These are phyloP conservation scores for Chondrosia reniformis DNA, from an alignment of 37 sponge, comb jelly and placozoan species.

Conservation along the genomic window DNA sequence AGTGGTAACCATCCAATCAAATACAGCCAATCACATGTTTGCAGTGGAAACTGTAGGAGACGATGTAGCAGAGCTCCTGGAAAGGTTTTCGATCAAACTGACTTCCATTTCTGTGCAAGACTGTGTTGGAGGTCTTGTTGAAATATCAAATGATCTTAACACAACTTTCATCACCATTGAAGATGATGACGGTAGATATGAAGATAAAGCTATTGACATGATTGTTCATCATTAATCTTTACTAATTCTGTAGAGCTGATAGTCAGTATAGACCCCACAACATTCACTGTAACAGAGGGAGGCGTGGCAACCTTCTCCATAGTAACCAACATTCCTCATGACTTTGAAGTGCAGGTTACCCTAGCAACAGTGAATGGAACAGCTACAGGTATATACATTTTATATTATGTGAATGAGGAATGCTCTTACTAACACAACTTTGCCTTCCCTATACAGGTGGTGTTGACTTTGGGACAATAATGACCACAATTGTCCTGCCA, in stretches of 20 bases:
- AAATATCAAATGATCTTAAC: neutral
- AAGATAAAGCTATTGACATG: neutral
- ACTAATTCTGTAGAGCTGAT: neutral
- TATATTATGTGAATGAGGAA: too few relatives aligned
- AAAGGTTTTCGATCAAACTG: neutral
- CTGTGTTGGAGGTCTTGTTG: neutral
- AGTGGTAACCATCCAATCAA: neutral
- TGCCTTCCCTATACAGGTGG: neutral
- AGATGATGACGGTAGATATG: neutral
- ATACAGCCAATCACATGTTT: neutral
- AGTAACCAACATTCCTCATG: neutral
- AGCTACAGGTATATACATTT: neutral
- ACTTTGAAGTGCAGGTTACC: neutral
- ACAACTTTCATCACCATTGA: neutral
- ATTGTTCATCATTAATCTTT: neutral
- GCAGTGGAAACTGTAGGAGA: neutral
- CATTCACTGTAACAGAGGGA: neutral
- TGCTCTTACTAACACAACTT: neutral
- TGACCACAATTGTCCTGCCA: neutral
- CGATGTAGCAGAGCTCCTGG: neutral
- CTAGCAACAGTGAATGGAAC: neutral
- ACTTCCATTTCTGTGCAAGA: neutral
- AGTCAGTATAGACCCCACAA: neutral
- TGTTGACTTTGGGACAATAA: neutral
- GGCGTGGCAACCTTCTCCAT: neutral